Conservation (phyloP, 2,113 vertebrate genomes). For the Cromileptes altivelis region DNA sequence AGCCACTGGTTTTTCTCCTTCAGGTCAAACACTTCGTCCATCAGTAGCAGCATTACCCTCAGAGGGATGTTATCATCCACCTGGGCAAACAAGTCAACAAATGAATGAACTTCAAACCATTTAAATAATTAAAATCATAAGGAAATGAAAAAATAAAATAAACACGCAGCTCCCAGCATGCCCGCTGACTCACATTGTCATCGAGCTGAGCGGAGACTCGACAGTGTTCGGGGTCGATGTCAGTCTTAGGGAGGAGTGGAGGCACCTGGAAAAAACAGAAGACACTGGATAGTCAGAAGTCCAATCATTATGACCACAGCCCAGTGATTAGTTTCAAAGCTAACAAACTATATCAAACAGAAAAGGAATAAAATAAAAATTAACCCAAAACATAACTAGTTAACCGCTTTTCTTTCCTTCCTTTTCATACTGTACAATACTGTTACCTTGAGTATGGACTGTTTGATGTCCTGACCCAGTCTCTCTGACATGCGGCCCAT, state of each 20-base stretch:
- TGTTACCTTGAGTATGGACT: slow-evolving; percentile 97
- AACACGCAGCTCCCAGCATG: not conserved
- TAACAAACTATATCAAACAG: not conserved
- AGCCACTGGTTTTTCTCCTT: slow-evolving; percentile 99
- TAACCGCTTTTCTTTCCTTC: not conserved
- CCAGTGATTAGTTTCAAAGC: not conserved
- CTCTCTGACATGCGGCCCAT: slow-evolving; percentile 98
- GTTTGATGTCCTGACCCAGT: slow-evolving; percentile 97
- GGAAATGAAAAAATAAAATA: not conserved
- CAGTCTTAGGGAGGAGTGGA: slow-evolving; percentile 93
- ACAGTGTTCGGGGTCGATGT: slow-evolving; percentile 95
- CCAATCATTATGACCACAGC: not conserved
- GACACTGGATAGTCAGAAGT: not conserved
- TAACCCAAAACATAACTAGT: not conserved
- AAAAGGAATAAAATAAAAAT: not conserved
- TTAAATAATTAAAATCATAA: not conserved
- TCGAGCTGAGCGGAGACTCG: slow-evolving; percentile 97
- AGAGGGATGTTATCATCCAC: slow-evolving; percentile 98
- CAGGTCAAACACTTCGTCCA: slow-evolving; percentile 99
- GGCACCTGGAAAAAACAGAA: slow-evolving; percentile 86
- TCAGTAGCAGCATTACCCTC: slow-evolving; percentile 96
- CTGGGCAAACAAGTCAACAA: slow-evolving; percentile 73
- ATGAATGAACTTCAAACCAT: not conserved
- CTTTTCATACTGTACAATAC: no score
- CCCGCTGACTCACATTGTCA: slow-evolving; percentile 91